phyloP scores from a whole-genome alignment of 2,888 invertebrate species.

The Nomada lathburiana region DNA sequence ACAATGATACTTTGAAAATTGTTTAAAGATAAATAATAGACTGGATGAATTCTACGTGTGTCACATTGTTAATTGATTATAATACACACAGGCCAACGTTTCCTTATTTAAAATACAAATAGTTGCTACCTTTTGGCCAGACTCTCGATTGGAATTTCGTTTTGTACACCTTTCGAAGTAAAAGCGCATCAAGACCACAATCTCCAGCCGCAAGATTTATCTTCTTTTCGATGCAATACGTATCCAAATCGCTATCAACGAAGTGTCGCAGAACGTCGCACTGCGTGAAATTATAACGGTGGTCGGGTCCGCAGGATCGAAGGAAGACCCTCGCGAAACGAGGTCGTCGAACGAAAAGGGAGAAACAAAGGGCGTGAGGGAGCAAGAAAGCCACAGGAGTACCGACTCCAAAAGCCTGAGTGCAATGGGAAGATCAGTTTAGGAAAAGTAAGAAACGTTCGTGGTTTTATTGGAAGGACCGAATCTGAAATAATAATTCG shows the following conservation, averaged over 20 bases:
- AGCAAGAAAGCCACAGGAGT: constrained; percentile 26
- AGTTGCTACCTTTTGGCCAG: too few relatives aligned
- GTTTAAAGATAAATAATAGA: too few relatives aligned
- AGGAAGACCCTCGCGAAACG: constrained; percentile 49
- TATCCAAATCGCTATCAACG: constrained; percentile 7
- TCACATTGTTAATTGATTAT: too few relatives aligned
- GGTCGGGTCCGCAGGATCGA: constrained; percentile 39
- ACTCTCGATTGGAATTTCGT: too few relatives aligned
- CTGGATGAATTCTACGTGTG: too few relatives aligned
- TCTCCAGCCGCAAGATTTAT: too few relatives aligned
- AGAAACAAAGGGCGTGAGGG: constrained; percentile 44
- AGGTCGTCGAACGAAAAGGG: constrained; percentile 48
- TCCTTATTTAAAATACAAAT: too few relatives aligned
- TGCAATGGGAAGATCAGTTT: constrained; percentile 28
- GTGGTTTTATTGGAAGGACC: constrained; percentile 14
- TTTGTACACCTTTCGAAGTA: too few relatives aligned
- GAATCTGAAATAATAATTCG: constrained; percentile 14
- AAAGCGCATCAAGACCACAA: too few relatives aligned
- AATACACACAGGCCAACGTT: too few relatives aligned
- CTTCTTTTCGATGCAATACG: too few relatives aligned
- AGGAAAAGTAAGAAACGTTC: constrained; percentile 31
- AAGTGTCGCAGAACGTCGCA: constrained; percentile 45
- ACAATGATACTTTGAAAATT: too few relatives aligned
- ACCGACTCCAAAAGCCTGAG: constrained; percentile 18
- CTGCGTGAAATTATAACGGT: constrained; percentile 55